Base-by-base conservation (phyloP, 2,797 vertebrate species). In the Labroides dimidiatus region DNA sequence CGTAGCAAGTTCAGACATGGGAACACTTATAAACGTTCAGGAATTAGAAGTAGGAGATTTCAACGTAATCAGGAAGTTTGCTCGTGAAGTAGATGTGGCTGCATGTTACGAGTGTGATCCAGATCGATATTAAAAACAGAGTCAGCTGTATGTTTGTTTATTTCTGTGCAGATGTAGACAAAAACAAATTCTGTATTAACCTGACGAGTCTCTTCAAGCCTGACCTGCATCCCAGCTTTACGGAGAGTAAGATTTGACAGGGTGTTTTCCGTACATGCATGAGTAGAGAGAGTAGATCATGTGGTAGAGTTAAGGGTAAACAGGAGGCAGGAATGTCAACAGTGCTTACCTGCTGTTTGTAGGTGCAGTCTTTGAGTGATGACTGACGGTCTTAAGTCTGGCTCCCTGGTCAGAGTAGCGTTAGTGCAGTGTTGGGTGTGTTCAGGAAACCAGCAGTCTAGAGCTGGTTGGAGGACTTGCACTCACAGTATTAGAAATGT, bases 291-390 rank as follows among this genome's bases (percentile, higher is more conserved):
- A 66, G 33, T 14, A 67, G 53, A 54, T 72, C 62, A 50, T 66
- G 6, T 55, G 11, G 49, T 14, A 33, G 8, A 49, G 19, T 9
- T 24, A 9, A 14, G 52, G 14, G 19, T 11, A n/a, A 62, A 55
- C 20, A 62, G 16, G 60, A 71, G 65, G 14, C 44, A 71, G 57
- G 27, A 80, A 66, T 16, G 10, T 15, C 15, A 43, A 48, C 24
- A n/a, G 15, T 6, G 56, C 81, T 71, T 73, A 90, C 90, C 80
- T 89, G 80, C 41, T 50, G 44, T 59, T n/a, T n/a, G 21, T 56
- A 27, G 44, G 11, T 56, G 43, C 27, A 58, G 43, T 54, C 10
- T 4, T 50, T 74, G 37, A 23, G 64, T 43, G 51, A 11, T 51
- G 75, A 72, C 41, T 19, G 36, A 21, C 51, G 57, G 50, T 45